A percentile compares a stretch with the other conserved stretches of the same genome.
Conservation (phyloP, 2,797 vertebrate genomes). For the Aotus griseimembra region DNA sequence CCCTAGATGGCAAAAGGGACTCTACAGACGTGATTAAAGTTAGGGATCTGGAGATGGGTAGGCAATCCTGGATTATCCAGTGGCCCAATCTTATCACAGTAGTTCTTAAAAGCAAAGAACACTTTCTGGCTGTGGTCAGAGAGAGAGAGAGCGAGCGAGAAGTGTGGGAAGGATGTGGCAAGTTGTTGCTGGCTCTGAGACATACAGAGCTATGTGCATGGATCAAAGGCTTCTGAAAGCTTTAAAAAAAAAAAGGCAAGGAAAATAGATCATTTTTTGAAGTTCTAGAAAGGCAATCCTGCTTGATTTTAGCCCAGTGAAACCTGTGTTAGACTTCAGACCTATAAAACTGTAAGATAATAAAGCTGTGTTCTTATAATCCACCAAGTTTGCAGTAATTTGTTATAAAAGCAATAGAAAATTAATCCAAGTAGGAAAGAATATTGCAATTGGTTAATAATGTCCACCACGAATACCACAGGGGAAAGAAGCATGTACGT, state of each 20-base stretch:
- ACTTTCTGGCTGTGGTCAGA: neutral
- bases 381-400: neutral
- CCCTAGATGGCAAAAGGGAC: neutral
- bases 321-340: neutral
- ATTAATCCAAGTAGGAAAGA: neutral
- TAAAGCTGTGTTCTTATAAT: neutral
- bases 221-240: neutral
- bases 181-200: neutral
- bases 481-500: neutral
- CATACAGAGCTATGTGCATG: neutral
- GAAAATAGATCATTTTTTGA: neutral
- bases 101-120: neutral
- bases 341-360: neutral
- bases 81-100: neutral
- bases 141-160: neutral
- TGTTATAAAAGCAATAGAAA: neutral
- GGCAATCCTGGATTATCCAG: neutral
- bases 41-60: neutral
- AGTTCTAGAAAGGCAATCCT: neutral
- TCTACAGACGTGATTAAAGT: neutral
- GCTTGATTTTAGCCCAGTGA: neutral
- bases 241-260: neutral
- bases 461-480: neutral
- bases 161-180: neutral
- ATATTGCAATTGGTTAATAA: neutral